Evolutionary conservation across 2,888 invertebrate species (phyloP), one percentile per base, ranked within the genome.

Genomic region (Nebria brevicollis): DNA sequence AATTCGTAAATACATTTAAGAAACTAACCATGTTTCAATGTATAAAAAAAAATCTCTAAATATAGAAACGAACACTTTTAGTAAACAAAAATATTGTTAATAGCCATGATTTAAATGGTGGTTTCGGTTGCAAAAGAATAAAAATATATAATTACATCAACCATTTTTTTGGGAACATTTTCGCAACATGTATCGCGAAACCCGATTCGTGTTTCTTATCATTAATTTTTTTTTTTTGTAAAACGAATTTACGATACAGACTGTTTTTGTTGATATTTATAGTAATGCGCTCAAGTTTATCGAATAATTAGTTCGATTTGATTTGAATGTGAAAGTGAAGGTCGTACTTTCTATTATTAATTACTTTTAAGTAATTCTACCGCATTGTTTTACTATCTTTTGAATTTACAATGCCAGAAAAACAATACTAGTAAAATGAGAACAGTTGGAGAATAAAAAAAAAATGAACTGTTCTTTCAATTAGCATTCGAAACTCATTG

Each of bases 291-390:
- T 11, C 2, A 11, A 54, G 54, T 77, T 72, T 70, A 66, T 64
- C 4, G 54, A 54, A 54, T 54, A 54, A 54, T 54, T 54, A 13
- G 13, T 54, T 20, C 1, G 20, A 20, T 20, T 54, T 54, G 54
- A 54, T 54, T 54, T 54, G 5, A 34, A 34, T 34, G 77, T 77
- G 77, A 77, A 77, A 77, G 65, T 68, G 72, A 77, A 77, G 77
- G 77, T 72, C 72, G 72, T 64, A 77, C 77, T 77, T 77, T 77
- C 77, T 77, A 77, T 64, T 54, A 54, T 2, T 54, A 54, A 54
- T 54, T 54, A 54, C 11, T 7, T 8, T 54, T 2, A 43, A 77
- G 65, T 72, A 72, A 72, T 64, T 72, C 26, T 34, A 72, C 34
- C 77, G 72, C 77, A 65, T 77, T 65, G 77, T 72, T 26, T 77